Base-by-base conservation (phyloP, 2,113 vertebrate genomes). In the Sylvilagus bachmani region DNA sequence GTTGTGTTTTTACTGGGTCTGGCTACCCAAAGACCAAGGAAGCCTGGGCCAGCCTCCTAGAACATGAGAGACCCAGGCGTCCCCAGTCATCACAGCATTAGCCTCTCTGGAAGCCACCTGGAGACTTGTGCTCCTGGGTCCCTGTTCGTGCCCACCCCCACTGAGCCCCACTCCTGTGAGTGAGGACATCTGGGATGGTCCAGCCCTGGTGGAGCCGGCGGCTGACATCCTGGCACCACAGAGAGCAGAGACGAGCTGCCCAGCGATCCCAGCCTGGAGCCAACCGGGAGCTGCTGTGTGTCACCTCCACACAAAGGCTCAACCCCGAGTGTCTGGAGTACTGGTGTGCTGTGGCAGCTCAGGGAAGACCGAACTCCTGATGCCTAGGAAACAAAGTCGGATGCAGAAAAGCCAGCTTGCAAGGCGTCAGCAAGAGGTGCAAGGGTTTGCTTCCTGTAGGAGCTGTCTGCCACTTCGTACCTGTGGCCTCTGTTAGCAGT, bases 311-410 rank as follows among this genome's bases (percentile, higher is more conserved):
- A 61, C 21, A 61, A 29, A 84, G 36, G 31, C 33, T 73, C 89
- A 22, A 24, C 49, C 85, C 69, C 61, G 10, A 24, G 31, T n/a
- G 53, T 51, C 33, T 84, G 38, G 79, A 55, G 36, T 62, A 31
- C 90, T 10, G 25, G n/a, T 69, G 10, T 25, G 51, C 53, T 58
- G 62, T 55, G 67, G 33, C 69, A 29, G 64, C 61, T 93, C 25
- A 69, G 80, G 71, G 79, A 86, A 91, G 88, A 75, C 1, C 36
- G 74, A 82, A 71, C 55, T 81, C 80, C 31, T 14, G n/a, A 79
- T 17, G n/a, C 21, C 55, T 61, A 91, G 90, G 89, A 91, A 95
- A 75, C 61, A 70, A 84, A 86, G 58, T 14, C 33, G 69, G 91
- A 83, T 2, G 19, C 53, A 86, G 70, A 61, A 62, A 12, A 85